Evolutionary conservation across 2,113 vertebrate species (phyloP).

Genomic region (Alligator mississippiensis): DNA sequence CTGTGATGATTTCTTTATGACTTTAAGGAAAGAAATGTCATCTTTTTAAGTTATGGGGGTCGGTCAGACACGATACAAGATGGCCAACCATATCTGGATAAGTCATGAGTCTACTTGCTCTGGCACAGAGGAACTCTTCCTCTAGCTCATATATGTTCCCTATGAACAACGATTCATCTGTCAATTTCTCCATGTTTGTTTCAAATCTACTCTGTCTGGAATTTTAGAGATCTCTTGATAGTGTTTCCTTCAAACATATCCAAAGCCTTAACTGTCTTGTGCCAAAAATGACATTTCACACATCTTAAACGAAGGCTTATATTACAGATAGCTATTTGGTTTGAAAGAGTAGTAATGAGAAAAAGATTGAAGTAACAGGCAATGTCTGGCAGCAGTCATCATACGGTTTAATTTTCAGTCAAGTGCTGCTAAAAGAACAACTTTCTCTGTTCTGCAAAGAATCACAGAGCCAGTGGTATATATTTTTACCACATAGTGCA

Average conservation of each 20-base stretch:
- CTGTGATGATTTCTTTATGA: neutral
- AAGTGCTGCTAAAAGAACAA: neutral
- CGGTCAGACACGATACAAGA: neutral
- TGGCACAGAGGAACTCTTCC: too few relatives aligned
- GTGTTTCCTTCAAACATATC: neutral
- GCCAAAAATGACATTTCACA: neutral
- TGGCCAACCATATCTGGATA: neutral
- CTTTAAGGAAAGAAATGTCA: fast-evolving
- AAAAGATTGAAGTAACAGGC: neutral
- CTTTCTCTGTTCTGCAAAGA: neutral
- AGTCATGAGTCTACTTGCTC: neutral
- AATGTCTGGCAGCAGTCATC: neutral
- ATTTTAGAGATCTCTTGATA: neutral
- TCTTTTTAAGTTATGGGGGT: neutral
- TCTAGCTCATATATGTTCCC: too few relatives aligned
- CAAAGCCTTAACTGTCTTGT: neutral
- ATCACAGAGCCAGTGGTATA: neutral
- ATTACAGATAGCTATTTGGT: neutral
- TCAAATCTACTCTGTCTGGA: neutral
- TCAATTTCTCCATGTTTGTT: neutral
- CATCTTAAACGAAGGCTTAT: neutral
- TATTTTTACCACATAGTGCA: neutral
- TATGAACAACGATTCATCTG: neutral
- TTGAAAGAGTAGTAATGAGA: neutral
- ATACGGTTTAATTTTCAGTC: neutral